A percentile compares a stretch with the other conserved stretches of the same genome.
Conservation (phyloP, 2,888 invertebrate species). For the Matsumyia berberina region DNA sequence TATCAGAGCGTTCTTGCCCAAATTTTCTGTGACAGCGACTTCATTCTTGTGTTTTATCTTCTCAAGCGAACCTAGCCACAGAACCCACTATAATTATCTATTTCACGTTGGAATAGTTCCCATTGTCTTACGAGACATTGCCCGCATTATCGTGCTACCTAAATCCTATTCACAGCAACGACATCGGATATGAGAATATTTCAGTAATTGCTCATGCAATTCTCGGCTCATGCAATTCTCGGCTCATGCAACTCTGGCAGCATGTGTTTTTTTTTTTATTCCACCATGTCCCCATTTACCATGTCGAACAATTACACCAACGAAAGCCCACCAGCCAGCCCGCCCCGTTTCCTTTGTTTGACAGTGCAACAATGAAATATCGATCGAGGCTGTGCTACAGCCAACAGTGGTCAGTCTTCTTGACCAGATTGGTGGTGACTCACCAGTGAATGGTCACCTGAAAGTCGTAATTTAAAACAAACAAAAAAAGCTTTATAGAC, state of each 20-base stretch:
- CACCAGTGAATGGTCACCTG: conserved; percentile 65
- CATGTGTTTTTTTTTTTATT: conserved; percentile 5
- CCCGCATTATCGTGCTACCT: conserved; percentile 32
- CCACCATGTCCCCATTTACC: conserved; percentile 68
- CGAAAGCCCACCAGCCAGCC: conserved; percentile 8
- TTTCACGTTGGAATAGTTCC: conserved; percentile 30
- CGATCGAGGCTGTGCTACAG: conserved; percentile 29
- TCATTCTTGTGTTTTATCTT: conserved; percentile 5
- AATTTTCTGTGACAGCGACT: not conserved
- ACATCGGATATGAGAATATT: conserved; percentile 56
- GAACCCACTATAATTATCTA: conserved; percentile 51
- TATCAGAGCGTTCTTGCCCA: too few species aligned
- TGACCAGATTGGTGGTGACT: conserved; percentile 58
- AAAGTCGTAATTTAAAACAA: conserved; percentile 56
- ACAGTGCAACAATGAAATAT: conserved; percentile 58
- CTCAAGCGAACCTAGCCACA: conserved; percentile 9
- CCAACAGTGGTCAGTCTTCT: conserved; percentile 61
- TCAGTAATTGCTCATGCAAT: conserved; percentile 67
- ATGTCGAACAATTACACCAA: conserved; percentile 53
- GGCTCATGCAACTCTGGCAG: not conserved
- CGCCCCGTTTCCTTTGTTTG: conserved; percentile 57
- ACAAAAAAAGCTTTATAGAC: conserved; percentile 45
- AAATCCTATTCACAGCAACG: conserved; percentile 49
- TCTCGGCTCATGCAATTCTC: conserved; percentile 35
- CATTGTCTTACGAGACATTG: conserved; percentile 16